Base-by-base conservation (phyloP, 2,797 vertebrate genomes). In the Lateolabrax maculatus region DNA sequence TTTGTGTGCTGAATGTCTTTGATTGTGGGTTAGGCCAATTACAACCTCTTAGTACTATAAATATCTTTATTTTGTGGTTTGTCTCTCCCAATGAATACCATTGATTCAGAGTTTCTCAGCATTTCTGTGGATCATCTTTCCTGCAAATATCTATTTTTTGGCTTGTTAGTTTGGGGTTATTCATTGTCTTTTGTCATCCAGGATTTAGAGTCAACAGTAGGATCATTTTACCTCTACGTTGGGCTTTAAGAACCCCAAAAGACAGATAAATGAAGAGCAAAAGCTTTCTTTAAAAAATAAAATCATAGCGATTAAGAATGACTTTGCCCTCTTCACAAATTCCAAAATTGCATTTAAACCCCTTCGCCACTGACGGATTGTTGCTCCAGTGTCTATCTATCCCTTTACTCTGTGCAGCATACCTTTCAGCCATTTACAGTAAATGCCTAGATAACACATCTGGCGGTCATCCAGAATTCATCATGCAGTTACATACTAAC, bases 21-120 rank as follows among this genome's bases (percentile, higher is more conserved):
- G 39, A 57, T 21, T 66, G 70, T 44, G 48, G 41, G 5, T 68
- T 36, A n/a, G n/a, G n/a, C n/a, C n/a, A 34, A 52, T 69, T 18
- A 67, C 12, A 11, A 7, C 51, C 12, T 57, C 23, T 31, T 23
- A 5, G 4, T 13, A 0, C 51, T 72, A 57, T 64, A 67, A 72
- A 76, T 72, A 80, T 21, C 51, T 27, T 19, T 58, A 0, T 53
- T 31, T 39, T 29, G 49, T 13, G 9, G 68, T 53, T 6, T 9
- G 21, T 16, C 9, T 43, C 25, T 55, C 19, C 11, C 44, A 8
- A 57, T 55, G 19, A 52, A 16, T 29, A 39, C 23, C 60, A 29
- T 1, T 71, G 13, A 55, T 41, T 69, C 25, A 72, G 25, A 53
- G n/a, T 60, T 60, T 58, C 51, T 15, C 23, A 21, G 2, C n/a